Evolutionary conservation across 2,888 invertebrate species (phyloP).

Genomic region (Esperia sulphurella): DNA sequence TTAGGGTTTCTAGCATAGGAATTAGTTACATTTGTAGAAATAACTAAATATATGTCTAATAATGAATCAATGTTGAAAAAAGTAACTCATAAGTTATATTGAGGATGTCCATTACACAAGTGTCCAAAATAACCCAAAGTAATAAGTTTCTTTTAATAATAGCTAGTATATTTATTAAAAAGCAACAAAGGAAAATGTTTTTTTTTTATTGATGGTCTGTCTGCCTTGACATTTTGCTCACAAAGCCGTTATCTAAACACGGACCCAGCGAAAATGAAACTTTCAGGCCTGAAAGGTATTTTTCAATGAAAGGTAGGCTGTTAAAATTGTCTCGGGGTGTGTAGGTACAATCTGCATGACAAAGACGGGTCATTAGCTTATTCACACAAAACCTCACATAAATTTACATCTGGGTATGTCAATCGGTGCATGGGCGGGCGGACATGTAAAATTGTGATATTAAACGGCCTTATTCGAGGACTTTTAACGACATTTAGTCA

Average conservation of each 20-base stretch:
- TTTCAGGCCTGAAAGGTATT: not conserved
- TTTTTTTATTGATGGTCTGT: slow-evolving; percentile 1
- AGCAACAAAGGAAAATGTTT: not conserved
- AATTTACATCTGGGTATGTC: not conserved
- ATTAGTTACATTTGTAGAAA: too few relatives aligned
- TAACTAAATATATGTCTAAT: too few relatives aligned
- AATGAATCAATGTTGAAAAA: too few relatives aligned
- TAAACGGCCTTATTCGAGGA: too few relatives aligned
- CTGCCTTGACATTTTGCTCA: slow-evolving; percentile 1
- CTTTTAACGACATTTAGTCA: too few relatives aligned
- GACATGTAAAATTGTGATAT: too few relatives aligned
- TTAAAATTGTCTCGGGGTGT: slow-evolving; percentile 5
- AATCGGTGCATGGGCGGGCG: not conserved
- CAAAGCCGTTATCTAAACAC: slow-evolving; percentile 4
- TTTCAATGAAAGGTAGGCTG: not conserved
- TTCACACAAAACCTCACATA: not conserved
- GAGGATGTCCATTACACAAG: too few relatives aligned
- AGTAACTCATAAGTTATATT: not conserved
- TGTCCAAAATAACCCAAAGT: not conserved
- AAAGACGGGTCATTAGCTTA: slow-evolving; percentile 1
- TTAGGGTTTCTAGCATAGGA: too few relatives aligned
- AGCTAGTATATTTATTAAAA: not conserved
- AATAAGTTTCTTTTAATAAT: not conserved
- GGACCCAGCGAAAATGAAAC: not conserved
- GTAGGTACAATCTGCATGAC: slow-evolving; percentile 6